phyloP scores from a whole-genome alignment of 2,888 invertebrate genomes.

The Dryobota labecula region DNA sequence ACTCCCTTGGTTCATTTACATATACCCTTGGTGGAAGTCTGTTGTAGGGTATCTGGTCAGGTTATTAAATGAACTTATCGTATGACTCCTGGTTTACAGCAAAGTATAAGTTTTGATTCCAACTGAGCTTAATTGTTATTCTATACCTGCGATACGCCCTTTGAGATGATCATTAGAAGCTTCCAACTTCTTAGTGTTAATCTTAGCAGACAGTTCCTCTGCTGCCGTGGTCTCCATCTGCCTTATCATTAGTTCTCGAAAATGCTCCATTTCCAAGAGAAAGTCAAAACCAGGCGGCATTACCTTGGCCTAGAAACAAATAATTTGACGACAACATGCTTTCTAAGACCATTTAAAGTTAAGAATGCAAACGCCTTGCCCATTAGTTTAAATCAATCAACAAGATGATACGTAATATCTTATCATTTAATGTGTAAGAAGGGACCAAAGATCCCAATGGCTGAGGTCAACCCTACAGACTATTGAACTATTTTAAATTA shows the following conservation, averaged over 20 bases:
- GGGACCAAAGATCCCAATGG: neutral
- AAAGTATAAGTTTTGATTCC: neutral
- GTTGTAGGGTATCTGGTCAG: constrained; percentile 2
- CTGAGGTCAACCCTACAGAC: neutral
- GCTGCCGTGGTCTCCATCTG: constrained; percentile 86
- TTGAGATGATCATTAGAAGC: constrained; percentile 82
- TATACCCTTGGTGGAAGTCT: neutral
- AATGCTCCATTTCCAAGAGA: constrained; percentile 78
- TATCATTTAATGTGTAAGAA: neutral
- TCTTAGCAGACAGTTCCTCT: constrained; percentile 84
- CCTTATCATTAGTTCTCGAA: constrained; percentile 80
- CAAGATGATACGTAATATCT: neutral
- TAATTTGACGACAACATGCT: neutral
- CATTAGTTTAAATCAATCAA: neutral
- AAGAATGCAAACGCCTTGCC: neutral
- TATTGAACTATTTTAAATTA: neutral
- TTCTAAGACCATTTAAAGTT: neutral
- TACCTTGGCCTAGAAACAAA: neutral
- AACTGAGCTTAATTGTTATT: neutral
- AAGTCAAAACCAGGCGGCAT: constrained; percentile 72
- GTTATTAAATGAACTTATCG: neutral
- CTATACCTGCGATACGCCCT: constrained; percentile 80
- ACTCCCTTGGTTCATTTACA: neutral
- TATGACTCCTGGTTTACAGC: neutral
- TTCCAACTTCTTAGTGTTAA: constrained; percentile 83